Percentiles rank a stretch among this genome's conserved stretches.
phyloP scores from a whole-genome alignment of 2,113 vertebrate species.

The Ariopsis seemanni region DNA sequence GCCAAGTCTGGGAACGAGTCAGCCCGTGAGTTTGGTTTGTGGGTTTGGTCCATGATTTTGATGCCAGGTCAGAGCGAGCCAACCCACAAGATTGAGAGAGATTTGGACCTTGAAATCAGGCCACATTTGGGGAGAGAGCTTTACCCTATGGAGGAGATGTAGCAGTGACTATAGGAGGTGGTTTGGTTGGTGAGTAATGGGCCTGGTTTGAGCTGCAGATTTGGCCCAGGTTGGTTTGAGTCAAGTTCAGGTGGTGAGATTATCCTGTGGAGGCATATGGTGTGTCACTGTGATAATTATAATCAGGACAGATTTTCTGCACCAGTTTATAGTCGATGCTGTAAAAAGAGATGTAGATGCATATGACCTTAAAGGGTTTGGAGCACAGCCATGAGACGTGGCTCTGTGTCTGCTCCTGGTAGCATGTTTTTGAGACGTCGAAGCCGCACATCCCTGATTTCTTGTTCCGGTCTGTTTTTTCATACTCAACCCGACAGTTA shows the following conservation, averaged over 20 bases:
- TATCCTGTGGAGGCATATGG: constrained; percentile 95
- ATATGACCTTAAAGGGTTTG: constrained; percentile 98
- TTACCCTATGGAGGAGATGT: not conserved
- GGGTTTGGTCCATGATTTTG: not conserved
- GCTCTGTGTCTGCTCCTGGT: constrained; percentile 98
- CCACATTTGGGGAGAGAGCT: not conserved
- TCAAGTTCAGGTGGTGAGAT: constrained; percentile 48
- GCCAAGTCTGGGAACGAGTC: too few species aligned
- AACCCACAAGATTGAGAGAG: not conserved
- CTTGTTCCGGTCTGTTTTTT: constrained; percentile 98
- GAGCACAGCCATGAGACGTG: constrained; percentile 99
- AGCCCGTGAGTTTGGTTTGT: not conserved
- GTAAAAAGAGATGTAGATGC: constrained; percentile 99
- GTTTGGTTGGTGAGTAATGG: not conserved
- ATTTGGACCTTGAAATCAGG: not conserved
- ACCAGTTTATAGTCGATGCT: constrained; percentile 99
- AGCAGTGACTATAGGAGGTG: not conserved
- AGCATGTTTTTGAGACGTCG: constrained; percentile 93
- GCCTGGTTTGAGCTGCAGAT: not conserved
- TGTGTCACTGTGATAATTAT: constrained; percentile 98
- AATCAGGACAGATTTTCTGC: constrained; percentile 98
- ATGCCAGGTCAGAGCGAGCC: not conserved
- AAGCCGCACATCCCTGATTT: constrained; percentile 92
- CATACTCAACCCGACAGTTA: constrained; percentile 98
- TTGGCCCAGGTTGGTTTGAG: not conserved